Percentiles rank a stretch among this genome's conserved stretches.
Conservation (phyloP, 1,140 invertebrate species). For the Odontomachus brunneus region DNA sequence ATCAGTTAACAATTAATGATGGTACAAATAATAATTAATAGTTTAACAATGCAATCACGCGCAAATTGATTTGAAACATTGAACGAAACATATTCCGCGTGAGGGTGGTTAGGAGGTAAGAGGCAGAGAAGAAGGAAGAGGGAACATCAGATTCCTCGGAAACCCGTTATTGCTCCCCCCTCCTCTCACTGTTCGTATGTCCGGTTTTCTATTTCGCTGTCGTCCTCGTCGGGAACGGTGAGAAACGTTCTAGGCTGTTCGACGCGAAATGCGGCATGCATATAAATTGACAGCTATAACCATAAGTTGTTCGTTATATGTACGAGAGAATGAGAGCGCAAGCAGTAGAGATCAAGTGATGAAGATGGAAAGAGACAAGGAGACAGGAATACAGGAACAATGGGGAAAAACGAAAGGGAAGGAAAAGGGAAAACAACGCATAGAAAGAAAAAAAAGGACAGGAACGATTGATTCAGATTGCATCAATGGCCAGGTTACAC, state of each 20-base stretch:
- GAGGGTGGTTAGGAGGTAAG: conserved; percentile 54
- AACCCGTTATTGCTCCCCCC: conserved; percentile 57
- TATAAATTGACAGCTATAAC: conserved; percentile 73
- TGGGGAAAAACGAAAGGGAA: neutral
- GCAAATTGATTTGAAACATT: conserved; percentile 22
- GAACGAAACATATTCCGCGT: conserved; percentile 45
- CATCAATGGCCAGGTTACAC: conserved; percentile 39
- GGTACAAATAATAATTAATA: neutral
- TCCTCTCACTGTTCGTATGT: conserved; percentile 31
- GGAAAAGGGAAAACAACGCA: too few species aligned
- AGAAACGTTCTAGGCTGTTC: conserved; percentile 72
- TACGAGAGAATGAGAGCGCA: conserved; percentile 17
- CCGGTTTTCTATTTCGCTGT: conserved; percentile 55
- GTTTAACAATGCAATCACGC: too few species aligned
- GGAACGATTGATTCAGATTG: conserved; percentile 8
- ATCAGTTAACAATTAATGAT: neutral
- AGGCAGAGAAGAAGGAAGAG: conserved; percentile 47
- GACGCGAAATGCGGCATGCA: conserved; percentile 74
- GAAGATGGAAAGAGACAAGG: too few species aligned
- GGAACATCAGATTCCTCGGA: conserved; percentile 66
- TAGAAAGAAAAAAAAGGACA: neutral
- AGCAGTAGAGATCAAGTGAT: neutral
- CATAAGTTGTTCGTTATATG: conserved; percentile 67
- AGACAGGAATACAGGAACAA: neutral
- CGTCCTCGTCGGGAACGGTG: conserved; percentile 58